Evolutionary conservation across 2,888 invertebrate species (phyloP), one percentile per base, ranked within the genome.

Genomic region (Leucophenga montana): DNA sequence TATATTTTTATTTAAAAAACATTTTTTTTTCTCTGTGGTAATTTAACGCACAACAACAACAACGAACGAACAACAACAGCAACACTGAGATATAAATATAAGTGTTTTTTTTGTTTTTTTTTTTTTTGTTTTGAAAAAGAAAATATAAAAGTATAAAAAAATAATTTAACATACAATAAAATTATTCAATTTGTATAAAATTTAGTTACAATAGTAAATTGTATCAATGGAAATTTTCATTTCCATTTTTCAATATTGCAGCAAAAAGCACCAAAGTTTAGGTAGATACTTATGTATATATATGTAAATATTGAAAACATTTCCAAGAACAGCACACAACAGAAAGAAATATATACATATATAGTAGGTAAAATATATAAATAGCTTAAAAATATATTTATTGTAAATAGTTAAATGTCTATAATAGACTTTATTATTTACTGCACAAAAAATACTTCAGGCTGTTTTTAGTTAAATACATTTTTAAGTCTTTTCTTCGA

Each of bases 31-130:
- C 66, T 69, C 57, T 67, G 70, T 66, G 68, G 66, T 64, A 69
- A 67, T 69, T 73, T 39, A 11, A 39, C 39, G 39, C 39, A 39
- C 39, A 39, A 39, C 39, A 39, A 39, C 39, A 39, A 39, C 39
- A 39, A 39, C 39, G 39, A 39, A 39, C 39, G 39, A 84, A 69
- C 71, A 76, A 70, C 76, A 85, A 85, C 85, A 85, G 85, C 86
- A 86, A 85, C 83, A 85, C 75, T 76, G 77, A 84, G 79, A 83
- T 77, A 79, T 80, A 46, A n/a, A 46, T 14, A 4, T 4, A 46
- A 46, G 13, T 46, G 6, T 14, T 46, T 13, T 46, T 46, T 14
- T 4, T 46, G 2, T 13, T 46, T 4, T 46, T 46, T 46, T 2
- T 4, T 46, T 46, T 46, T 46, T 46, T 14, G 3, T 14, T 46